These are phyloP conservation scores for Marcusenius ussheri DNA, from an alignment of 2,113 vertebrate genomes.

Conservation along the genomic window DNA sequence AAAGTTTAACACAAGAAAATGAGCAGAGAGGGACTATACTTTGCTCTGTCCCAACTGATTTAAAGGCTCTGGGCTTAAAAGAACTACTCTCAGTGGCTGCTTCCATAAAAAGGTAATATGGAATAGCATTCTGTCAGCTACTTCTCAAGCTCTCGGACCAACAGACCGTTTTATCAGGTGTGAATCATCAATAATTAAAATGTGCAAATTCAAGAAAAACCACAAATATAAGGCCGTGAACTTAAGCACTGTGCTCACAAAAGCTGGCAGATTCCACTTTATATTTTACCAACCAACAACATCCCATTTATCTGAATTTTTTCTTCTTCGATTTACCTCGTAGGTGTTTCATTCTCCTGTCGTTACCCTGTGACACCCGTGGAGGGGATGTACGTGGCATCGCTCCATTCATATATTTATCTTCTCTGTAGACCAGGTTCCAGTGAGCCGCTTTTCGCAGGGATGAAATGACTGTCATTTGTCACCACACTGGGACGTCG, in stretches of 20 bases:
- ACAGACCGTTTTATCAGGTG: not conserved
- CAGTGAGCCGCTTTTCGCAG: not conserved
- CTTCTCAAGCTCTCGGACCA: not conserved
- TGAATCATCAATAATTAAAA: not conserved
- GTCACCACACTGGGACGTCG: not conserved
- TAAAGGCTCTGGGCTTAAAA: not conserved
- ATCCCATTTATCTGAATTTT: constrained; percentile 27
- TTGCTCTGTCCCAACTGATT: not conserved
- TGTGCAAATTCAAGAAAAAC: not conserved
- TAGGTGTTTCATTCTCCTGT: constrained; percentile 17
- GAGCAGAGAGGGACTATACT: not conserved
- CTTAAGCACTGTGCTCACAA: not conserved
- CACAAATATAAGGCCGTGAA: not conserved
- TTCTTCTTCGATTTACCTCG: constrained; percentile 8
- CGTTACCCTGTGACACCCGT: not conserved
- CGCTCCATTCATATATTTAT: not conserved
- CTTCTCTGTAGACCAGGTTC: not conserved
- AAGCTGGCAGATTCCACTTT: constrained; percentile 15
- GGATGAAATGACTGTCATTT: not conserved
- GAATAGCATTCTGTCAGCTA: not conserved
- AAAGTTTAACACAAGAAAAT: not conserved
- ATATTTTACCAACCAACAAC: constrained; percentile 28
- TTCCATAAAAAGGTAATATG: not conserved
- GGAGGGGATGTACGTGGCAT: not conserved
- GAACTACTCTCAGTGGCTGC: not conserved